Evolutionary conservation across 2,888 invertebrate species (phyloP), one percentile per base, ranked within the genome.

Genomic region (Sarcophaga rosellei): DNA sequence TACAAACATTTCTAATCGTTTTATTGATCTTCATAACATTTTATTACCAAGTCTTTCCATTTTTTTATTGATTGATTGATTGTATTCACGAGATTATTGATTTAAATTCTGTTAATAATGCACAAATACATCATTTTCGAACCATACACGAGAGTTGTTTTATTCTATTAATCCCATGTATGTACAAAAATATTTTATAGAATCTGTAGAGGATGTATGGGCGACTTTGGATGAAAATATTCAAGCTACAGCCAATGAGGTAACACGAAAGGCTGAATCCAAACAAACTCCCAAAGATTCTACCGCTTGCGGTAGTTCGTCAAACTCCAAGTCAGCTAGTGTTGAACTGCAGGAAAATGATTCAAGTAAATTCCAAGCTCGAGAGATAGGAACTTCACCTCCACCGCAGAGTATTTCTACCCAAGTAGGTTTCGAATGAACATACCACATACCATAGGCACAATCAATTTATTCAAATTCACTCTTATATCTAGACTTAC

Each of bases 371-470:
- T 57, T 74, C 20, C 78, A 78, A 47, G 73, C 88, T 11, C 93
- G 94, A 65, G 96, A 96, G 82, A 96, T 96, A 72, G 97, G 96
- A 84, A 97, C 97, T 53, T 97, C 97, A 53, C 97, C 97, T 65
- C 97, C 97, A 53, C 97, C 97, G 3, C 97, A 97, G 93, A 97
- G 94, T 91, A 97, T 97, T 90, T 97, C 97, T 44, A 98, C 97
- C 35, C 97, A 98, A 95, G 97, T 96, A 92, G 90, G 90, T 88
- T 23, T 63, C 3, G 21, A 1, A 2, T 57, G 10, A 8, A 35
- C 35, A 35, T 35, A 35, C 21, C n/a, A 72, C n/a, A 72, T 59
- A 21, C 21, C 5, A 53, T 45, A 12, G 23, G 10, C 21, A 20
- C 23, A 15, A 83, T 63, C 69, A 73, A 68, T 68, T 45, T 21